Evolutionary conservation across 2,113 vertebrate genomes (phyloP).

Genomic region (Forbesichthys papilliferus): DNA sequence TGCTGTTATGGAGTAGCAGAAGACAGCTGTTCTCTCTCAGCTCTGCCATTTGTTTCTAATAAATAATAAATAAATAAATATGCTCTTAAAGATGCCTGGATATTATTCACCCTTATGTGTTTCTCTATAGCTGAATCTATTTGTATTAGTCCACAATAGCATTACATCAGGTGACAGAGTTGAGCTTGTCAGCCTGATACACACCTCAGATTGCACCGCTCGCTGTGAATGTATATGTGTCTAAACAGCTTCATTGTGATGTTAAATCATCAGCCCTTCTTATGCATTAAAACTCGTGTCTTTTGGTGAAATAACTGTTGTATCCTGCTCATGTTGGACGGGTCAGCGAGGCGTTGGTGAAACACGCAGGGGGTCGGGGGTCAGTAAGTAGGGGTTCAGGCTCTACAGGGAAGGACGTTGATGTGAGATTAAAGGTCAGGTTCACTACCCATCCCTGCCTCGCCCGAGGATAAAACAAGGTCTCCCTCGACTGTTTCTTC

Average conservation of each 20-base stretch:
- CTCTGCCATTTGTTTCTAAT: constrained; percentile 23
- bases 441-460: too few species aligned
- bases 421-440: too few species aligned
- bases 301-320: neutral
- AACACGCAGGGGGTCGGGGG: too few species aligned
- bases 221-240: constrained; percentile 18
- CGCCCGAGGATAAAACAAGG: constrained; percentile 22
- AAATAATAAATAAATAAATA: neutral
- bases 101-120: constrained; percentile 28
- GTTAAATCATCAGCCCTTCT: constrained; percentile 24
- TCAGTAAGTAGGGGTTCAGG: too few species aligned
- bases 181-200: constrained; percentile 14
- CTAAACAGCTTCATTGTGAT: constrained; percentile 3
- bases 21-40: constrained; percentile 7
- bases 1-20: neutral
- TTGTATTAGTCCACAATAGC: neutral
- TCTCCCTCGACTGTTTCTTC: constrained; percentile 35
- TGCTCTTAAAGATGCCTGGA: constrained; percentile 22
- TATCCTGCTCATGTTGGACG: neutral
- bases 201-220: constrained; percentile 28
- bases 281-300: constrained; percentile 15
- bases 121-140: constrained; percentile 3
- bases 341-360: too few species aligned
- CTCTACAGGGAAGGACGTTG: too few species aligned
- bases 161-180: constrained; percentile 9